Base-by-base conservation (phyloP, 2,888 invertebrate species). In the Carcina quercana region DNA sequence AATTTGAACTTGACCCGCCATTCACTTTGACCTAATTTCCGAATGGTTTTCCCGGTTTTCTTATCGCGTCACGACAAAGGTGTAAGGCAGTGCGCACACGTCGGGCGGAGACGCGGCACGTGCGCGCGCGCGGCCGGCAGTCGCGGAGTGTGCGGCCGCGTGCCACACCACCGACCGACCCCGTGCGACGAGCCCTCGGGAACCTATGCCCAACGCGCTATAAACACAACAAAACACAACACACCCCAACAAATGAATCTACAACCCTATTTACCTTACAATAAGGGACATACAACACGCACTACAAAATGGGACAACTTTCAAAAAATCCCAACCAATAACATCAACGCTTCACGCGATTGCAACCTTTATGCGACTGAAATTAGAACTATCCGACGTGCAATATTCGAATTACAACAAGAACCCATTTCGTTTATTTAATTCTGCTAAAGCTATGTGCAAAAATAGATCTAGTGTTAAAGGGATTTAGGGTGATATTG, bases 71-170 rank as follows among this genome's bases (percentile, higher is more conserved):
- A 8, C 19, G 7, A 19, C 7, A 7, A 19, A n/a, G 40, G 49
- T 41, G 54, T 54, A 42, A 43, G 41, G 46, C 41, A 43, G 40
- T 35, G 36, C 36, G 35, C 50, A 50, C 44, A 47, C 42, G 40
- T 25, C 32, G 32, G 27, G 46, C 48, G 37, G 34, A n/a, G 8
- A 19, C 45, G 40, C 41, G 61, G 50, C 73, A 74, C 74, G 75
- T 76, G 79, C 72, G 72, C 78, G 69, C 83, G 85, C 80, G 82
- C 58, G 69, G 63, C 58, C 75, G 73, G 53, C 70, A 57, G 61
- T 45, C 66, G 63, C 62, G 68, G 74, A 78, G 79, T 79, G 80
- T 76, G 74, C 69, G 60, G 75, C 76, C 76, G 79, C 82, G 80
- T 80, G 83, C 66, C 78, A 78, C 63, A 56, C 57, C 29, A 30